These are phyloP conservation scores for Branchipolynoe longqiensis DNA, from an alignment of 2,888 invertebrate species.

Conservation along the genomic window DNA sequence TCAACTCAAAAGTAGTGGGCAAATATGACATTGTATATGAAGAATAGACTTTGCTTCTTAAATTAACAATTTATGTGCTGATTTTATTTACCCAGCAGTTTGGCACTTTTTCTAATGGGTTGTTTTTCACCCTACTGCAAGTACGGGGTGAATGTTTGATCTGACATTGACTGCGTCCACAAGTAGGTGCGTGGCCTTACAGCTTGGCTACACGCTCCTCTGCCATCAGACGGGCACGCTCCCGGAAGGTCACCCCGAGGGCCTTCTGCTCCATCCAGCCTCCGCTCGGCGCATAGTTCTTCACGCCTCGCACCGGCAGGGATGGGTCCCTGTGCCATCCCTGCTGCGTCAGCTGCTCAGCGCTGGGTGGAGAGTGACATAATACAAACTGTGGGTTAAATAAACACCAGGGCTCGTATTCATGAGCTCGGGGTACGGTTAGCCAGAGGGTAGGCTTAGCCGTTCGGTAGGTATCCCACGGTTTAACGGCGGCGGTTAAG, in stretches of 20 bases:
- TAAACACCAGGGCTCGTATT: no score
- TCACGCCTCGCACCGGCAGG: conserved; percentile 69
- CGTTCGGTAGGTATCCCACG: no score
- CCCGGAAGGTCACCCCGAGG: conserved; percentile 72
- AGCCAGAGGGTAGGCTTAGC: no score
- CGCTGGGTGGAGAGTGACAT: no score
- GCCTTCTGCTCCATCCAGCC: conserved; percentile 75
- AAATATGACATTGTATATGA: not conserved
- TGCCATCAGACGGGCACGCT: conserved; percentile 70
- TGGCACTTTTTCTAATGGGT: not conserved
- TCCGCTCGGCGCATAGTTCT: conserved; percentile 77
- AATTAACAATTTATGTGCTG: no score
- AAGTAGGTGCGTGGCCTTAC: conserved; percentile 59
- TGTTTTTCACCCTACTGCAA: not conserved
- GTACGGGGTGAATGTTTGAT: not conserved
- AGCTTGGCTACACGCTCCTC: conserved; percentile 72
- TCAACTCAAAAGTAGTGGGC: not conserved
- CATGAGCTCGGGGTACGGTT: no score
- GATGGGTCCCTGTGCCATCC: conserved; percentile 35
- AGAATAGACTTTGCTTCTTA: no score
- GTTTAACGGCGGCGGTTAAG: no score
- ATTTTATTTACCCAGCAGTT: not conserved
- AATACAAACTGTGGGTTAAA: no score
- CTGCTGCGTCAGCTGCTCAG: not conserved
- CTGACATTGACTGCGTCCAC: not conserved